Evolutionary conservation across 2,113 vertebrate species (phyloP).

Genomic region (Chloroceryle aenea): DNA sequence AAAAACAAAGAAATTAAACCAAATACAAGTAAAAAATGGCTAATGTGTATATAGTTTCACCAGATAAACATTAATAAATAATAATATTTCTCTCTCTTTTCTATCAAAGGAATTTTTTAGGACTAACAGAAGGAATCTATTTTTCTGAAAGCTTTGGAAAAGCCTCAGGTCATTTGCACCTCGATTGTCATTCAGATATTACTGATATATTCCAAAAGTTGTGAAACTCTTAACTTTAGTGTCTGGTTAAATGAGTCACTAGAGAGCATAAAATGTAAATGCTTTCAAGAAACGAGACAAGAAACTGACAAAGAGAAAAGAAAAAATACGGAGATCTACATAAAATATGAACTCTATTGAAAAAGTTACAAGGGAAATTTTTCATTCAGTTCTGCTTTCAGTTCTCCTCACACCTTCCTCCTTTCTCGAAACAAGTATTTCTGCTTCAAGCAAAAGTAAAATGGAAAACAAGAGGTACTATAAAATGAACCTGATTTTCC

Average conservation of each 20-base stretch:
- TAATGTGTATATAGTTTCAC: not conserved
- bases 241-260: not conserved
- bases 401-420: not conserved
- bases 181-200: not conserved
- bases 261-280: not conserved
- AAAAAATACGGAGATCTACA: not conserved
- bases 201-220: not conserved
- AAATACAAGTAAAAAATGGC: not conserved
- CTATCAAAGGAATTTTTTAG: not conserved
- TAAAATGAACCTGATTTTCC: constrained; percentile 3
- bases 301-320: not conserved
- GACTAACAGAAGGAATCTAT: not conserved
- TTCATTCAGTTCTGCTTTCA: not conserved
- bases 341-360: not conserved
- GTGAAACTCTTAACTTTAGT: not conserved
- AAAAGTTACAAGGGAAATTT: not conserved
- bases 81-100: not conserved
- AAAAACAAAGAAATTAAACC: not conserved
- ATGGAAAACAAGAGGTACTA: not conserved
- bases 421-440: not conserved
- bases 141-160: not conserved
- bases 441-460: not conserved
- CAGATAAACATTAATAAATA: not conserved
- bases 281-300: not conserved
- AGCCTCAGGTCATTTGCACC: not conserved